Conservation (phyloP, 2,888 invertebrate species). For the Ormyrus rosae region DNA sequence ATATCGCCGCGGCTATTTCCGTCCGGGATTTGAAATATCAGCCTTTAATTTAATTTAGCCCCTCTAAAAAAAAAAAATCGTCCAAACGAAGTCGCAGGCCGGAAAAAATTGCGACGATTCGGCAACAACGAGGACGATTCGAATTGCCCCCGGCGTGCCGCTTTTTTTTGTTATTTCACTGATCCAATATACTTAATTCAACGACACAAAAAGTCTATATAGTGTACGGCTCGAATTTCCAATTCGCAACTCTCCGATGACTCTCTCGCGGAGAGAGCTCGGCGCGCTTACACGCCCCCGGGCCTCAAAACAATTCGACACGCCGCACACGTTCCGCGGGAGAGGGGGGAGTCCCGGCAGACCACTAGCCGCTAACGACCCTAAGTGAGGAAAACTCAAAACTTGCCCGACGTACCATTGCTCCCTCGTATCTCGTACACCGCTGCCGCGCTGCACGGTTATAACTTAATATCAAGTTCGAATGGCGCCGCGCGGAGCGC, state of each 20-base stretch:
- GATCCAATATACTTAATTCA: too few relatives aligned
- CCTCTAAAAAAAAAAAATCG: too few relatives aligned
- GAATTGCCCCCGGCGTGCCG: too few relatives aligned
- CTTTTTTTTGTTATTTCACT: too few relatives aligned
- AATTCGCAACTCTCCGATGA: neutral
- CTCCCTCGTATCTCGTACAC: neutral
- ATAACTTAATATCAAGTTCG: too few relatives aligned
- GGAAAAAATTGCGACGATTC: neutral
- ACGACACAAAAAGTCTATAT: neutral
- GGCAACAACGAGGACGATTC: neutral
- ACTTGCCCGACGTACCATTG: neutral
- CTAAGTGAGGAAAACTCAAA: conserved; percentile 12
- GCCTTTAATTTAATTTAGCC: neutral
- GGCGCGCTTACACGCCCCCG: neutral
- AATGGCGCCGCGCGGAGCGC: too few relatives aligned
- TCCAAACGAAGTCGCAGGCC: too few relatives aligned
- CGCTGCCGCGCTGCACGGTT: too few relatives aligned
- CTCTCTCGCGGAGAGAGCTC: neutral
- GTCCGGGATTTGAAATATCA: neutral
- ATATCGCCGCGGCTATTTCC: neutral
- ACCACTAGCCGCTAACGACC: conserved; percentile 10
- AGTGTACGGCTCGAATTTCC: neutral
- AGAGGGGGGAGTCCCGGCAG: neutral
- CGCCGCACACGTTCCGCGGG: neutral
- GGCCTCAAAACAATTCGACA: conserved; percentile 22